A percentile compares a stretch with the other conserved stretches of the same genome.
These are phyloP conservation scores for Protobothrops flavoviridis DNA, from an alignment of 2,113 vertebrate species.

Conservation along the genomic window DNA sequence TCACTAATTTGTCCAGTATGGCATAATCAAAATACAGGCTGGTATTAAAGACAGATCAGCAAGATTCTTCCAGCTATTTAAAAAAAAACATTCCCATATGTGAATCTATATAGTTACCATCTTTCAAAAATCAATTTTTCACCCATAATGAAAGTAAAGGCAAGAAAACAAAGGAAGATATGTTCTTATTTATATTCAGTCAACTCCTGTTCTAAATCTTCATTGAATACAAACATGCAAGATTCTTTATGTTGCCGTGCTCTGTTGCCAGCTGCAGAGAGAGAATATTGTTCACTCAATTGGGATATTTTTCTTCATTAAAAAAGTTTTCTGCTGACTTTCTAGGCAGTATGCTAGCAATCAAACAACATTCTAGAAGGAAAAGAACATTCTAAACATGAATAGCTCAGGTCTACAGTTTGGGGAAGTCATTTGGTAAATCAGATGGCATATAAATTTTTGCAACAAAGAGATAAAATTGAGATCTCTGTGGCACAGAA, in stretches of 20 bases:
- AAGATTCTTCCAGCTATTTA: conserved; percentile 11
- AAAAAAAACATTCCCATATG: not conserved
- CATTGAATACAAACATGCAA: not conserved
- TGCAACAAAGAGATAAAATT: not conserved
- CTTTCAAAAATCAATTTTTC: not conserved
- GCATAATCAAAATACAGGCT: conserved; percentile 12
- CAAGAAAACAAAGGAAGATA: not conserved
- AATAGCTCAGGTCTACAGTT: not conserved
- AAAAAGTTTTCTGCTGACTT: not conserved
- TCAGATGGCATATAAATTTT: not conserved
- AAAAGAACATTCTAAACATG: not conserved
- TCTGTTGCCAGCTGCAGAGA: not conserved
- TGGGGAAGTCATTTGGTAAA: not conserved
- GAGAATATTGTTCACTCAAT: not conserved
- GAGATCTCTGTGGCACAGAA: not conserved
- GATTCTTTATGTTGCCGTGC: not conserved
- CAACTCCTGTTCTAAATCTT: not conserved
- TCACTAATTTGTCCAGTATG: conserved; percentile 6
- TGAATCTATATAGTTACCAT: not conserved
- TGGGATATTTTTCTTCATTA: not conserved
- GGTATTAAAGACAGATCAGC: conserved; percentile 6
- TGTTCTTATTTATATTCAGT: not conserved
- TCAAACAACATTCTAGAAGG: not conserved
- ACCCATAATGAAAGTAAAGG: not conserved
- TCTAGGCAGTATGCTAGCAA: not conserved